A percentile compares a stretch with the other conserved stretches of the same genome.
Conservation (phyloP, 2,888 invertebrate species). For the Slavum lentiscoides region DNA sequence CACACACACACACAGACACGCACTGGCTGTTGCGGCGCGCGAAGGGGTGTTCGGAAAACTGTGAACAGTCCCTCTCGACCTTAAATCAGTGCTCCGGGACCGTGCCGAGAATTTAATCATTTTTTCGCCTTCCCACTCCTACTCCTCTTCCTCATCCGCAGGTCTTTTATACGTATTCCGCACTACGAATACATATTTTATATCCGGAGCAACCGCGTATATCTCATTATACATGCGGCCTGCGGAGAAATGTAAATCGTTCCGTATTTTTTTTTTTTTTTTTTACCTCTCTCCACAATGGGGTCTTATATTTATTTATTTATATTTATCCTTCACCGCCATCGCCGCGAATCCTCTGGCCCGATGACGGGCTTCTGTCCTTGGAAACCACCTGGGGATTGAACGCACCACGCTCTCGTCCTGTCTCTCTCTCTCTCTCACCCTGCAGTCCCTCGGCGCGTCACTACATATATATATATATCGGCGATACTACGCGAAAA, state of each 20-base stretch:
- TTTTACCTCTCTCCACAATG: conserved; percentile 12
- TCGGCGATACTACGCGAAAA: too few relatives aligned
- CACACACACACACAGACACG: conserved; percentile 13
- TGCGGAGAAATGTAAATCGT: conserved; percentile 52
- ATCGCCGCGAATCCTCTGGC: neutral
- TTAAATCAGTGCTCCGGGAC: conserved; percentile 48
- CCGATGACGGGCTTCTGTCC: conserved; percentile 27
- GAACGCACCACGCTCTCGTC: neutral
- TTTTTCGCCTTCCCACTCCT: conserved; percentile 32
- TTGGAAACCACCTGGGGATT: conserved; percentile 48
- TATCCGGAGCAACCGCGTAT: conserved; percentile 45
- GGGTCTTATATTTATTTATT: conserved; percentile 50
- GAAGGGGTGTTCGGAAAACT: conserved; percentile 13
- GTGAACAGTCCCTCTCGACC: conserved; percentile 40
- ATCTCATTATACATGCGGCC: conserved; percentile 52
- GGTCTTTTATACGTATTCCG: conserved; percentile 19
- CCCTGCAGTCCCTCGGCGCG: too few relatives aligned
- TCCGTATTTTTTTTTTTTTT: conserved; percentile 12
- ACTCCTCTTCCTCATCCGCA: neutral
- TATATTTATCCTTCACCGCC: conserved; percentile 1
- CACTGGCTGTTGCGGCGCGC: neutral
- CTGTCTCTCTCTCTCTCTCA: neutral
- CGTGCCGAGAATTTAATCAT: conserved; percentile 52
- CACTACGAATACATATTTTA: conserved; percentile 50
- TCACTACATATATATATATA: too few relatives aligned